Percentiles rank a stretch among this genome's conserved stretches.
Evolutionary conservation across 2,113 vertebrate species (phyloP).

Genomic region (Myiopsitta monachus): DNA sequence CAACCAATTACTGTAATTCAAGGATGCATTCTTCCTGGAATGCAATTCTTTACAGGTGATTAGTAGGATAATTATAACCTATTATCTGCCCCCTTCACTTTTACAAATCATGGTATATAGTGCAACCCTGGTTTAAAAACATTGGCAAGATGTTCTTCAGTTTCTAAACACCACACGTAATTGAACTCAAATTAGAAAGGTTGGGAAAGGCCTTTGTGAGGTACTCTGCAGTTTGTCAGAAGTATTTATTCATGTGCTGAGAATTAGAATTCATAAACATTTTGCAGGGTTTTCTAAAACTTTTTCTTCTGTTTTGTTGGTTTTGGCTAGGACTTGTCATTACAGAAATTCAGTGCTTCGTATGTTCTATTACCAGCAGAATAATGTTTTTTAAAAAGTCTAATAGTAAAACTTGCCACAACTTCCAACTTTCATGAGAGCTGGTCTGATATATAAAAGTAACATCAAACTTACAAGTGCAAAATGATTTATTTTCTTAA

Average conservation of each 20-base stretch:
- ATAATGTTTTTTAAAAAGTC: conserved; percentile 14
- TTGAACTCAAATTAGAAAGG: conserved; percentile 82
- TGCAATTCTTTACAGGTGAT: conserved; percentile 69
- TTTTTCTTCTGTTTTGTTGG: conserved; percentile 74
- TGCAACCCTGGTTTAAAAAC: conserved; percentile 45
- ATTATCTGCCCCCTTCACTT: conserved; percentile 73
- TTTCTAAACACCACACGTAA: conserved; percentile 67
- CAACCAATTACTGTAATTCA: conserved; percentile 64
- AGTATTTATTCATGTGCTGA: conserved; percentile 85
- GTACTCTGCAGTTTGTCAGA: conserved; percentile 82
- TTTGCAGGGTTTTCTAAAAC: conserved; percentile 73
- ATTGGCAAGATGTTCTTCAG: conserved; percentile 49
- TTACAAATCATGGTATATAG: conserved; percentile 58
- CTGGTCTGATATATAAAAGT: not conserved
- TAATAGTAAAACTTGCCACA: not conserved
- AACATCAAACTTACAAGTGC: not conserved
- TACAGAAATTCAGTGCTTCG: conserved; percentile 58
- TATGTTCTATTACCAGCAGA: conserved; percentile 65
- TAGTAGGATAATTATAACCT: conserved; percentile 78
- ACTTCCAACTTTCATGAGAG: not conserved
- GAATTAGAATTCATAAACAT: conserved; percentile 85
- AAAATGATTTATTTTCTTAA: not conserved
- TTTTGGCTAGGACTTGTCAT: conserved; percentile 74
- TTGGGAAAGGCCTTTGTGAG: conserved; percentile 71
- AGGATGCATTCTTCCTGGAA: conserved; percentile 52